A percentile compares a stretch with the other conserved stretches of the same genome.
Evolutionary conservation across 2,797 vertebrate genomes (phyloP).

Genomic region (Knipowitschia caucasica): DNA sequence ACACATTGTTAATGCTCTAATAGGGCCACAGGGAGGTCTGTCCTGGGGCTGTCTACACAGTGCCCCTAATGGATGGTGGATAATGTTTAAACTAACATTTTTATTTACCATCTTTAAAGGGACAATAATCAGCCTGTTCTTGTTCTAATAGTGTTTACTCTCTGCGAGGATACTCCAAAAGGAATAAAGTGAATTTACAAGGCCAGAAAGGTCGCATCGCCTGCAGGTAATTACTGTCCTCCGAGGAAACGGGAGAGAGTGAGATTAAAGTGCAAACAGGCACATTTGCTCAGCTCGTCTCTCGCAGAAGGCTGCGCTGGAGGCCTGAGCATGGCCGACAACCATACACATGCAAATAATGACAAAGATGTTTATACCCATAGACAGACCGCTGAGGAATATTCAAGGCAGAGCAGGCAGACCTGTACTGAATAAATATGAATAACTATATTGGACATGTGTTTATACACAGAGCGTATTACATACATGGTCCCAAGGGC

Average conservation of each 20-base stretch:
- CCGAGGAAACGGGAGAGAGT: slow-evolving; percentile 19
- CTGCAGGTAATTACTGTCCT: slow-evolving; percentile 44
- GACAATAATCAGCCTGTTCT: slow-evolving; percentile 1
- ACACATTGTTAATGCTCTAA: background rate
- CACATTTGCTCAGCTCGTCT: slow-evolving; percentile 31
- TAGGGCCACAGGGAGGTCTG: slow-evolving; percentile 14
- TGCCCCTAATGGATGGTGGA: background rate
- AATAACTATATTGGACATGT: no score
- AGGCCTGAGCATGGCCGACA: slow-evolving; percentile 15
- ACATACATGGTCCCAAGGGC: no score
- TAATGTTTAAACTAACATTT: slow-evolving; percentile 11
- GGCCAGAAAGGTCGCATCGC: slow-evolving; percentile 19
- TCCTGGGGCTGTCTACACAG: slow-evolving; percentile 5
- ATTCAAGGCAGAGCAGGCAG: no score
- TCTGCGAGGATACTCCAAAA: slow-evolving; percentile 25
- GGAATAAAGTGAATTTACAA: slow-evolving; percentile 31
- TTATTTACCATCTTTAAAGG: slow-evolving; percentile 5
- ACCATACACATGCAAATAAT: slow-evolving; percentile 4
- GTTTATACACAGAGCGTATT: no score
- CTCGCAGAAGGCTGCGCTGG: slow-evolving; percentile 23
- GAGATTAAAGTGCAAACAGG: slow-evolving; percentile 32
- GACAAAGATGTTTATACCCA: slow-evolving; percentile 9
- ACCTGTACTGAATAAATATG: no score
- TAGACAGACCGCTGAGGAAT: background rate
- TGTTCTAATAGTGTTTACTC: slow-evolving; percentile 31